Conservation (phyloP, 2,113 vertebrate species). For the Ceuthmochares aereus region DNA sequence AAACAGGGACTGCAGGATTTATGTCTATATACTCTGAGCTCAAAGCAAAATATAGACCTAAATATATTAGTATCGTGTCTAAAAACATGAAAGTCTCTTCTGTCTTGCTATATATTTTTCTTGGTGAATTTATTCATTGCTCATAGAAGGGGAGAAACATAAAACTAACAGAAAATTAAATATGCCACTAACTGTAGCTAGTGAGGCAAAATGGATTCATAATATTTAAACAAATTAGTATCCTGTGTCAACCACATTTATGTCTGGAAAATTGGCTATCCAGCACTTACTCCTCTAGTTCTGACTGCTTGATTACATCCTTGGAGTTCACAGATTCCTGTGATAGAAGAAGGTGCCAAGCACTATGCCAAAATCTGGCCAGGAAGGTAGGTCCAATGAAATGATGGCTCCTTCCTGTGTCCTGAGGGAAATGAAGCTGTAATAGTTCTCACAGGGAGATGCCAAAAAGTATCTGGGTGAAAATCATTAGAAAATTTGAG, state of each 20-base stretch:
- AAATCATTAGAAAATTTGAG: neutral
- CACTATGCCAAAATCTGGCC: neutral
- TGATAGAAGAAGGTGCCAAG: neutral
- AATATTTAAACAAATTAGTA: neutral
- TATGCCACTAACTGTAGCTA: neutral
- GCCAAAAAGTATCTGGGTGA: neutral
- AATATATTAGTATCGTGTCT: neutral
- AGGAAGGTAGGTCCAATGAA: neutral
- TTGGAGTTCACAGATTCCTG: neutral
- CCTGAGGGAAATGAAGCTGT: neutral
- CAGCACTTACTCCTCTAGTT: neutral
- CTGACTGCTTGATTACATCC: neutral
- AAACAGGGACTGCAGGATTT: neutral
- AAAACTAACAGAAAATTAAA: neutral
- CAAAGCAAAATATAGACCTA: neutral
- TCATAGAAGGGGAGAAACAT: neutral
- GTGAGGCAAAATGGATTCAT: rapidly evolving
- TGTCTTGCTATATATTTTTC: neutral
- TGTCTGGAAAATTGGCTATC: neutral
- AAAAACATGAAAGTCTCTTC: neutral
- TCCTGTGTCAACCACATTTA: neutral
- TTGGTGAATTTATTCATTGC: neutral
- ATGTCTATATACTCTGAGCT: neutral
- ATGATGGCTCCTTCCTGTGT: neutral
- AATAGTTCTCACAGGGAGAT: neutral